Conservation (phyloP, 2,797 vertebrate species). For the Poecilia wingei region DNA sequence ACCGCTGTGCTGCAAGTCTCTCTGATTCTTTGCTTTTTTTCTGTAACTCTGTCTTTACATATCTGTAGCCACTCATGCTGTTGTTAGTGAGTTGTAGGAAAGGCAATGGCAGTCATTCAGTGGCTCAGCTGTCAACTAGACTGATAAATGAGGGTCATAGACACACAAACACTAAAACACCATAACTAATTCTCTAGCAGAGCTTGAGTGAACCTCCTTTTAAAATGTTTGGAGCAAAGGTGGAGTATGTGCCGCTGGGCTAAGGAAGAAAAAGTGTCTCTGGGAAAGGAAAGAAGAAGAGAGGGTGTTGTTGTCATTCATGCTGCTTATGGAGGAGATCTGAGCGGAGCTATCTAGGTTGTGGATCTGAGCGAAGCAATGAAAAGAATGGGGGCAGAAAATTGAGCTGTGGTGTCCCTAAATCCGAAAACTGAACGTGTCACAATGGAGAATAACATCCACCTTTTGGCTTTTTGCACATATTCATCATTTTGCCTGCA, state of each 20-base stretch:
- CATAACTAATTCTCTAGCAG: slow-evolving; percentile 68
- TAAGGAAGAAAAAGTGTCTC: slow-evolving; percentile 26
- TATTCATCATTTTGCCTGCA: slow-evolving; percentile 3
- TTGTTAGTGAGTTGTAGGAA: slow-evolving; percentile 37
- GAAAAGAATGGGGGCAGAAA: neutral
- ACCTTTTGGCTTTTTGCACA: slow-evolving; percentile 11
- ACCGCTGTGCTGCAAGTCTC: slow-evolving; percentile 5
- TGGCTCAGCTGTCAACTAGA: slow-evolving; percentile 55
- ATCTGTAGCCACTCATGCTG: slow-evolving; percentile 43
- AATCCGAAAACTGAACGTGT: slow-evolving; percentile 37
- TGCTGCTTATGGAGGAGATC: slow-evolving; percentile 12
- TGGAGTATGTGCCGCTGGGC: slow-evolving; percentile 32
- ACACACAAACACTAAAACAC: slow-evolving; percentile 45
- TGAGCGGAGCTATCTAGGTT: slow-evolving; percentile 24
- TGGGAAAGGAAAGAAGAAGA: slow-evolving; percentile 12
- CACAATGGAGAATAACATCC: slow-evolving; percentile 23
- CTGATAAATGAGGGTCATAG: slow-evolving; percentile 67
- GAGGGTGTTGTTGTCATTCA: slow-evolving; percentile 12
- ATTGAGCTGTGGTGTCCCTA: neutral
- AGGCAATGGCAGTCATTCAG: slow-evolving; percentile 58
- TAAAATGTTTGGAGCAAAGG: slow-evolving; percentile 37
- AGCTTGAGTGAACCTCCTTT: slow-evolving; percentile 36
- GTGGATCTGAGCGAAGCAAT: slow-evolving; percentile 12
- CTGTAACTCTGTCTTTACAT: slow-evolving; percentile 47
- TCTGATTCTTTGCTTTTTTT: slow-evolving; percentile 9